phyloP scores from a whole-genome alignment of 2,797 vertebrate genomes.

The Pseudotriccus pelzelni region DNA sequence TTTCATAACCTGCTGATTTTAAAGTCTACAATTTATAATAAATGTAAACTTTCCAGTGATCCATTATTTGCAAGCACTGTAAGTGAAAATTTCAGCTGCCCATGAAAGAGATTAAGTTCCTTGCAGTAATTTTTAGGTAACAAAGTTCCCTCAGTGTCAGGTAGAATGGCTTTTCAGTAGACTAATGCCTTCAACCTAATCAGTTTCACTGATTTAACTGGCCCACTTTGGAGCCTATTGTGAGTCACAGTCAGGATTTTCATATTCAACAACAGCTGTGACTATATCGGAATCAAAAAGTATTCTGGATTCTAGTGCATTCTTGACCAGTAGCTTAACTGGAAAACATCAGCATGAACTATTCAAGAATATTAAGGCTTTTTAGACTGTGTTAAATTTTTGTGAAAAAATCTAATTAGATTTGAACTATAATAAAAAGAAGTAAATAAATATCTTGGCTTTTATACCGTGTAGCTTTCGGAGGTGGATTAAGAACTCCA shows the following conservation, averaged over 20 bases:
- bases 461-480: background rate
- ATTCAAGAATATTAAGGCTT: background rate
- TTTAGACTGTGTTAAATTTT: background rate
- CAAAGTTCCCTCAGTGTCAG: background rate
- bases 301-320: background rate
- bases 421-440: background rate
- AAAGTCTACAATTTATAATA: background rate
- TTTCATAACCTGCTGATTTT: background rate
- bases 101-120: background rate
- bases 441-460: background rate
- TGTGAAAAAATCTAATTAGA: background rate
- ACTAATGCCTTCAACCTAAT: background rate
- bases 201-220: background rate
- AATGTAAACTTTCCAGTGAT: background rate
- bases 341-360: background rate
- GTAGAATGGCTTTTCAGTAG: slow-evolving; percentile 1
- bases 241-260: background rate
- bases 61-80: background rate
- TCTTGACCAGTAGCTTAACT: background rate
- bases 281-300: background rate
- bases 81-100: background rate
- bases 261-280: background rate
- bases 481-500: background rate
- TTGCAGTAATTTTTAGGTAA: background rate
- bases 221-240: background rate